These are phyloP conservation scores for Lamellibrachia luymesi DNA, from an alignment of 1,140 invertebrate species.

Conservation along the genomic window DNA sequence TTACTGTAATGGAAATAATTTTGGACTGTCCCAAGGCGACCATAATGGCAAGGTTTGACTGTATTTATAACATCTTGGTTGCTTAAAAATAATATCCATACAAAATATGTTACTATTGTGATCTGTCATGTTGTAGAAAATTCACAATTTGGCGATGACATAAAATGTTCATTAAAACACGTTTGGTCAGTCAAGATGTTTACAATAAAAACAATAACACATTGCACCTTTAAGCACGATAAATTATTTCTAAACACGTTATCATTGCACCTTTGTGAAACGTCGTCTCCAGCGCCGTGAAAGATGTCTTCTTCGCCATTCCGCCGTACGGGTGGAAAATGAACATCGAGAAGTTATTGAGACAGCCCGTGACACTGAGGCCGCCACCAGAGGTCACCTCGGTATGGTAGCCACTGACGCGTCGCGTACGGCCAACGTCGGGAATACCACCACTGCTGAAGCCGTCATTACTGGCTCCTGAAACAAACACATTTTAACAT, in stretches of 20 bases:
- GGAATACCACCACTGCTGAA: constrained; percentile 5
- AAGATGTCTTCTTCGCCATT: constrained; percentile 37
- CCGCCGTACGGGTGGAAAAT: constrained; percentile 94
- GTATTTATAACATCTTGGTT: too few species aligned
- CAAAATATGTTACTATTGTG: too few species aligned
- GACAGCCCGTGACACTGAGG: constrained; percentile 87
- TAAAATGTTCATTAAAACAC: too few species aligned
- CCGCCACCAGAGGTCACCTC: constrained; percentile 66
- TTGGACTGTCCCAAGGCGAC: too few species aligned
- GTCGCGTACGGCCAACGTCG: constrained; percentile 22
- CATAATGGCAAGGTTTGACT: too few species aligned
- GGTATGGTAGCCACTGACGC: constrained; percentile 33
- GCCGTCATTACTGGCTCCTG: neutral
- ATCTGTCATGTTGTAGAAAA: too few species aligned
- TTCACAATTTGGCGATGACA: too few species aligned
- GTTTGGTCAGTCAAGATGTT: too few species aligned
- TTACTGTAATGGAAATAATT: too few species aligned
- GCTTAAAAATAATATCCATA: too few species aligned
- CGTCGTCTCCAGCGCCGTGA: constrained; percentile 20
- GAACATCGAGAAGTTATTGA: constrained; percentile 95
- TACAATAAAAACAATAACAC: neutral
- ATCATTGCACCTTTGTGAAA: constrained; percentile 15
- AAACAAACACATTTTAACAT: constrained; percentile 23
- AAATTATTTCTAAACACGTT: neutral
- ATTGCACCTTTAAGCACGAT: neutral